Evolutionary conservation across 2,797 vertebrate species (phyloP).

Genomic region (Lepidocolaptes lacrymiger): DNA sequence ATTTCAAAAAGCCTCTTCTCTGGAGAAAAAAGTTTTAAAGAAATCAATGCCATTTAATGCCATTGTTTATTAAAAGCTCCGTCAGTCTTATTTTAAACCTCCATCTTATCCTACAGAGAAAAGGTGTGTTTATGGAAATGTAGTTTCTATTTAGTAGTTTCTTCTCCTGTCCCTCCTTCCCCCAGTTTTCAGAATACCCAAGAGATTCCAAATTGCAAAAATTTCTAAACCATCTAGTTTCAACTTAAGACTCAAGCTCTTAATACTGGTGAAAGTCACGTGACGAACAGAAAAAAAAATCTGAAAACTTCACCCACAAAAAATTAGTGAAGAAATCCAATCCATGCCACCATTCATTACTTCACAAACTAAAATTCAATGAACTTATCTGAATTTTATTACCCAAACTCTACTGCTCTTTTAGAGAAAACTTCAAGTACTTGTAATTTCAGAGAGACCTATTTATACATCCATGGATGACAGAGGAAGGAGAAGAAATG

Average conservation of each 20-base stretch:
- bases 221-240: neutral
- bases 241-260: neutral
- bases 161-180: fast-evolving
- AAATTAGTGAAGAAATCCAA: neutral
- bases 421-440: neutral
- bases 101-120: neutral
- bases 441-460: neutral
- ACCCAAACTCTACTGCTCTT: neutral
- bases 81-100: neutral
- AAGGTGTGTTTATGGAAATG: neutral
- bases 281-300: neutral
- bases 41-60: neutral
- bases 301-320: neutral
- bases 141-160: neutral
- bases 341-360: neutral
- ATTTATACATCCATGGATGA: neutral
- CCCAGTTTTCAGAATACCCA: fast-evolving
- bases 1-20: neutral
- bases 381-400: neutral
- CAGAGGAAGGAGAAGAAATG: neutral
- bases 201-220: neutral
- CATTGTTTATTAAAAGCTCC: neutral
- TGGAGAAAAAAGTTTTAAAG: neutral
- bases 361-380: neutral
- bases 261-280: neutral